These are phyloP conservation scores for Asbolus verrucosus DNA, from an alignment of 1,140 invertebrate genomes.

Conservation along the genomic window DNA sequence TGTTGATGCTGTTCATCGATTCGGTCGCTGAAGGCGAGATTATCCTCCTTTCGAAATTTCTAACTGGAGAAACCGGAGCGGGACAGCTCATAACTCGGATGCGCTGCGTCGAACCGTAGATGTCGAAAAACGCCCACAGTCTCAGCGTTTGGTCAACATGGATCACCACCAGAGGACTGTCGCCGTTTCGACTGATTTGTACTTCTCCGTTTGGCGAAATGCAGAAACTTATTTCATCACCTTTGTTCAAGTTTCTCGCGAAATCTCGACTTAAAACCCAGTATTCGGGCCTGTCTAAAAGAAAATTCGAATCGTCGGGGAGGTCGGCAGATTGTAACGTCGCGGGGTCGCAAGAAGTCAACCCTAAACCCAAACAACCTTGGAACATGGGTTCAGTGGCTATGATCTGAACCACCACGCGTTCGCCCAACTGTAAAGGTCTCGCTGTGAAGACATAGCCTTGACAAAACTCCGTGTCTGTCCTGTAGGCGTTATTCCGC, in stretches of 20 bases:
- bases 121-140: constrained; percentile 95
- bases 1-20: constrained; percentile 68
- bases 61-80: constrained; percentile 63
- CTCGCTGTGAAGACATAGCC: constrained; percentile 93
- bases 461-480: constrained; percentile 90
- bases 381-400: constrained; percentile 87
- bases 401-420: constrained; percentile 87
- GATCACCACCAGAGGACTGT: constrained; percentile 85
- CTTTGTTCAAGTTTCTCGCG: constrained; percentile 82
- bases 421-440: constrained; percentile 87
- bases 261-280: constrained; percentile 97
- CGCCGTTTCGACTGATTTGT: constrained; percentile 89
- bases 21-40: constrained; percentile 63
- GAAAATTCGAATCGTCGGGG: constrained; percentile 92
- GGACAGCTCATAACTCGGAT: constrained; percentile 77
- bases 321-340: constrained; percentile 79
- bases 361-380: constrained; percentile 89
- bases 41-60: constrained; percentile 63
- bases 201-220: constrained; percentile 89
- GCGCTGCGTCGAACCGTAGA: constrained; percentile 93
- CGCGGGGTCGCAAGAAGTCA: constrained; percentile 93
- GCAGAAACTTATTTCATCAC: constrained; percentile 92
- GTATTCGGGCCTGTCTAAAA: constrained; percentile 95
- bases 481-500: constrained; percentile 83
- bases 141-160: constrained; percentile 91